Base-by-base conservation (phyloP, 2,888 invertebrate genomes). In the Drosophila mulleri region DNA sequence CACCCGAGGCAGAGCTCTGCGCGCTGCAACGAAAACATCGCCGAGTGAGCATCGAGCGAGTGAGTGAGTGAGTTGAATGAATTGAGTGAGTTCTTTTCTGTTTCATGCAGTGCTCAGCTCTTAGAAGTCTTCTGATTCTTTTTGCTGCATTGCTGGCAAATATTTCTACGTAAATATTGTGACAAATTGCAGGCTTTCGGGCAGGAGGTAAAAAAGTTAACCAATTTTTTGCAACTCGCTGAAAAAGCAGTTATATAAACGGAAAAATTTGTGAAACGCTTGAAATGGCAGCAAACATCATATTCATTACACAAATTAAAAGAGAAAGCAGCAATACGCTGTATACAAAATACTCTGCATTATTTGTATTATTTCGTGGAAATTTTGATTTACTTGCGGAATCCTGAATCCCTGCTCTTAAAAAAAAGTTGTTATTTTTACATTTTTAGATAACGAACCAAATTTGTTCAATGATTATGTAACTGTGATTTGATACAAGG, bases 1-100 rank as follows among this genome's bases (percentile, higher is more conserved):
- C 20, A 16, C 45, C 54, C 78, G 65, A 80, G 53, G 16, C 37
- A 16, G 52, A 50, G 26, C 45, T 42, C 52, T 16, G 14, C 16
- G 16, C 20, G 23, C 39, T 67, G 75, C 75, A 67, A 9, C n/a
- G 12, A 39, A 77, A 77, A 78, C 78, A 77, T 77, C 73, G 75
- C 71, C 35, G 78, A 78, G 81, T 61, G 50, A n/a, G 18, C 52
- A 0, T 37, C 39, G 37, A 50, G 20, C 16, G 75, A 78, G 75
- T 67, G 59, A 58, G 26, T 72, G 37, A 39, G 16, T 39, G 37
- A 37, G 14, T 14, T 32, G 32, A 32, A 3, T 32, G 32, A 32
- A 8, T 29, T 67, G 78, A 78, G 74, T 73, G 59, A 39, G 16
- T 16, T 37, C 11, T 45, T 61, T 35, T 18, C n/a, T n/a, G 2